These are phyloP conservation scores for Huso huso DNA, from an alignment of 2,797 vertebrate genomes.

Conservation along the genomic window DNA sequence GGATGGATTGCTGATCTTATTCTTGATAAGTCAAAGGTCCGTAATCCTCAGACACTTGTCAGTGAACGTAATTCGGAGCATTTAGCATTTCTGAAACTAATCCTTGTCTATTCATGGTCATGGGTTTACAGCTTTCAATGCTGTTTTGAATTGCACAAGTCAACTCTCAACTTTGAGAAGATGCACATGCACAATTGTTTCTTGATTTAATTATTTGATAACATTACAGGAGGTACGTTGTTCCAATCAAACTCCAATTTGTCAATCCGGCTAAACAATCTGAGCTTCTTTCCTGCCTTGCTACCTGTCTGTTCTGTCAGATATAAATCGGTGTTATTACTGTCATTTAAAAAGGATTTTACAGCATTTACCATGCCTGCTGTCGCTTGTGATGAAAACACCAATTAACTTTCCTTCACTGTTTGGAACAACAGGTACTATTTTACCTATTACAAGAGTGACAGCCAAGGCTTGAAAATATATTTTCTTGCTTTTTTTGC, in stretches of 20 bases:
- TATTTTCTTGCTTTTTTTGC: no score
- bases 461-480: no score
- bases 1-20: slow-evolving; percentile 35
- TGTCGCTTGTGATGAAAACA: no score
- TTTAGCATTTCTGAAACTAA: background rate
- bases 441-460: no score
- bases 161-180: slow-evolving; percentile 41
- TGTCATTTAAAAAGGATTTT: no score
- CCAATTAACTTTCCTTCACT: no score
- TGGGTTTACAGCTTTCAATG: slow-evolving; percentile 31
- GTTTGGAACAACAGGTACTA: no score
- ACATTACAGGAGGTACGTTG: slow-evolving; percentile 44
- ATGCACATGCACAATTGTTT: slow-evolving; percentile 46
- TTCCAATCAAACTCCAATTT: slow-evolving; percentile 43
- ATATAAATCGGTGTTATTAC: no score
- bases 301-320: no score
- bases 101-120: slow-evolving; percentile 11
- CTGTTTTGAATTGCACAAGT: slow-evolving; percentile 48
- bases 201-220: slow-evolving; percentile 70
- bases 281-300: slow-evolving; percentile 14
- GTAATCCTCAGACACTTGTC: slow-evolving; percentile 27
- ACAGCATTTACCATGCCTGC: no score
- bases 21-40: slow-evolving; percentile 20
- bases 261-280: slow-evolving; percentile 29
- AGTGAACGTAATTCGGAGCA: slow-evolving; percentile 25